Evolutionary conservation across 2,113 vertebrate genomes (phyloP).

Genomic region (Rostratula benghalensis): DNA sequence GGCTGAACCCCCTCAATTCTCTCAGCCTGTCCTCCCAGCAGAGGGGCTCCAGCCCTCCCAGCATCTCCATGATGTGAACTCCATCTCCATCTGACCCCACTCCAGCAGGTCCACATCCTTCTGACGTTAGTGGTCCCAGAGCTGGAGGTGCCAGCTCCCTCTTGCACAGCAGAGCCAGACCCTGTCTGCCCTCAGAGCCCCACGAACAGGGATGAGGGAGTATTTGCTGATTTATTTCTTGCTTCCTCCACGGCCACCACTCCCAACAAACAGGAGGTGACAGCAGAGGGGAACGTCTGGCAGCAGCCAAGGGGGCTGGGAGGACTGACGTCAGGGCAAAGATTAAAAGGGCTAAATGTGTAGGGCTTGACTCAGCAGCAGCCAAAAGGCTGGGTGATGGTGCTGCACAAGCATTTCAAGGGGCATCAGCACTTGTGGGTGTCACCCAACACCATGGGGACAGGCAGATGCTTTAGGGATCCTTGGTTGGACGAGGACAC

Average conservation of each 20-base stretch:
- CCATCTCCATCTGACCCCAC: background rate
- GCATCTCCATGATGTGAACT: no score
- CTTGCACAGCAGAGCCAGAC: background rate
- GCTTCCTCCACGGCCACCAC: background rate
- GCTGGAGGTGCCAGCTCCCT: background rate
- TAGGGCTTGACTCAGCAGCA: background rate
- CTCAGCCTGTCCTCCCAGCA: no score
- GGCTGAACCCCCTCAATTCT: no score
- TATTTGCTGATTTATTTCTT: background rate
- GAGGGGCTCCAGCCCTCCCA: no score
- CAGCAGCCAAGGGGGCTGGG: background rate
- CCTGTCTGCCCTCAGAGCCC: background rate
- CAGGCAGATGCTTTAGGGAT: background rate
- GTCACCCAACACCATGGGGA: background rate
- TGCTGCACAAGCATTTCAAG: background rate
- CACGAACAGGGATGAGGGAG: fast-evolving
- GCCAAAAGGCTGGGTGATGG: background rate
- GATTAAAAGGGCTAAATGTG: background rate
- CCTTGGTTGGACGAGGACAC: fast-evolving
- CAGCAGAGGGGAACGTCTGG: background rate
- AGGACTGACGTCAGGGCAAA: background rate
- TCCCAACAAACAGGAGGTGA: background rate
- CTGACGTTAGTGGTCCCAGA: background rate
- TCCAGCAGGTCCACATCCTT: background rate
- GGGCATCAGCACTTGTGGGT: fast-evolving